Percentiles rank a stretch among this genome's conserved stretches.
These are phyloP conservation scores for Psilopsiagon aurifrons DNA, from an alignment of 2,113 vertebrate genomes.

Conservation along the genomic window DNA sequence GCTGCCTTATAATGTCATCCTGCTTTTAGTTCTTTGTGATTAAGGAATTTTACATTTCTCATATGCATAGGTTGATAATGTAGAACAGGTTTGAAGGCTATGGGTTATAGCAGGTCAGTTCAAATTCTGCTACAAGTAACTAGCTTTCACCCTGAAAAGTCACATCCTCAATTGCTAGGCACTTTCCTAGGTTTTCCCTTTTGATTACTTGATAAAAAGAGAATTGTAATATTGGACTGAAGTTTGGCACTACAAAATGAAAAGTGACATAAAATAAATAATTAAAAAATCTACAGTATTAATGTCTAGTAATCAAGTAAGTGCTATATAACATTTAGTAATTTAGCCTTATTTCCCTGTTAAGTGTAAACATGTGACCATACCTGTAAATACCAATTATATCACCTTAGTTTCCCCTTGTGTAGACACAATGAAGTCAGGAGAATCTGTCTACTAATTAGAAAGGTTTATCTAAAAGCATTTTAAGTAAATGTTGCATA, in stretches of 20 bases:
- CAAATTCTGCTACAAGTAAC: background rate
- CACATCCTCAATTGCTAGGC: background rate
- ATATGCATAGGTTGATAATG: background rate
- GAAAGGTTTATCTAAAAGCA: background rate
- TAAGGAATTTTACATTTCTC: slow-evolving; percentile 44
- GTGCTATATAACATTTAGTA: background rate
- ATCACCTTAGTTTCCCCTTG: background rate
- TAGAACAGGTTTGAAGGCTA: background rate
- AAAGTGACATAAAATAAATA: background rate
- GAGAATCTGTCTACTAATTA: background rate
- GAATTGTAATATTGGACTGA: background rate
- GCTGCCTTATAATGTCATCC: slow-evolving; percentile 33
- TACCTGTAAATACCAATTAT: background rate
- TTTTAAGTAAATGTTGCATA: background rate
- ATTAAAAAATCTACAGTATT: background rate
- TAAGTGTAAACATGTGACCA: background rate
- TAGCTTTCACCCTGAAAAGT: slow-evolving; percentile 2
- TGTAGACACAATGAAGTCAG: background rate
- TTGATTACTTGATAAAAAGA: background rate
- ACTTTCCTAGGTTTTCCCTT: background rate
- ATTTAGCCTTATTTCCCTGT: background rate
- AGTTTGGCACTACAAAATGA: background rate
- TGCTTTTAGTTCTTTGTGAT: slow-evolving; percentile 14
- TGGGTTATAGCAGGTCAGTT: background rate
- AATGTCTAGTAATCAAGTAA: background rate